Conservation (phyloP, 2,113 vertebrate species). For the Proteles cristata region DNA sequence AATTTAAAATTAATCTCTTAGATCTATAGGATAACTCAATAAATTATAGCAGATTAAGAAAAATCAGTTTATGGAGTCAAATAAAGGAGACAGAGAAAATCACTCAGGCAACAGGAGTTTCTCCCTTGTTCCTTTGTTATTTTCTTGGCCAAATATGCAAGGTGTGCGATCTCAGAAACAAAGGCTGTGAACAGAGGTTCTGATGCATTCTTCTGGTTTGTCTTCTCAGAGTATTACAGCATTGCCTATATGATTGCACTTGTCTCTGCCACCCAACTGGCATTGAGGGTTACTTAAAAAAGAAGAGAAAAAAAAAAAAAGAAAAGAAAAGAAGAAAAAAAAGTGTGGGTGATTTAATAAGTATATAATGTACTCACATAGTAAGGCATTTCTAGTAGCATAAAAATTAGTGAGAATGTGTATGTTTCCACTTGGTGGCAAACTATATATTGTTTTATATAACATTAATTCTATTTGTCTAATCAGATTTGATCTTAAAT, state of each 20-base stretch:
- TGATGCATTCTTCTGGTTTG: neutral
- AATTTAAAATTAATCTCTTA: neutral
- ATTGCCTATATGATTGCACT: neutral
- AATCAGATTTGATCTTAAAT: neutral
- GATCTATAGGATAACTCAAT: too few relatives aligned
- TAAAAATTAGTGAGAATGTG: neutral
- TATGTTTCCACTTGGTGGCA: neutral
- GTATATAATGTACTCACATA: neutral
- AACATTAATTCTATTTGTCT: neutral
- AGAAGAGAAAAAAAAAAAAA: too few relatives aligned
- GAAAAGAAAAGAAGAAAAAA: too few relatives aligned
- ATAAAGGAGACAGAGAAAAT: neutral
- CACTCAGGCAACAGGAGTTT: neutral
- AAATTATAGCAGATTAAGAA: neutral
- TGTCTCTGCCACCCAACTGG: neutral
- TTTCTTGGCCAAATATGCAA: neutral
- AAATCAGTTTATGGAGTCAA: neutral
- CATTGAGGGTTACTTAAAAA: neutral
- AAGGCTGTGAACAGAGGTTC: neutral
- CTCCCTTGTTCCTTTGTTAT: neutral
- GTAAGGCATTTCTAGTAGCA: neutral
- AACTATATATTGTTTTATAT: neutral
- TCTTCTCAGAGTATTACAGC: neutral
- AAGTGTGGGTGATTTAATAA: neutral
- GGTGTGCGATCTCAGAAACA: neutral